Percentiles rank a stretch among this genome's conserved stretches.
These are phyloP conservation scores for Dromococcyx pavoninus DNA, from an alignment of 2,797 vertebrate genomes.

Conservation along the genomic window DNA sequence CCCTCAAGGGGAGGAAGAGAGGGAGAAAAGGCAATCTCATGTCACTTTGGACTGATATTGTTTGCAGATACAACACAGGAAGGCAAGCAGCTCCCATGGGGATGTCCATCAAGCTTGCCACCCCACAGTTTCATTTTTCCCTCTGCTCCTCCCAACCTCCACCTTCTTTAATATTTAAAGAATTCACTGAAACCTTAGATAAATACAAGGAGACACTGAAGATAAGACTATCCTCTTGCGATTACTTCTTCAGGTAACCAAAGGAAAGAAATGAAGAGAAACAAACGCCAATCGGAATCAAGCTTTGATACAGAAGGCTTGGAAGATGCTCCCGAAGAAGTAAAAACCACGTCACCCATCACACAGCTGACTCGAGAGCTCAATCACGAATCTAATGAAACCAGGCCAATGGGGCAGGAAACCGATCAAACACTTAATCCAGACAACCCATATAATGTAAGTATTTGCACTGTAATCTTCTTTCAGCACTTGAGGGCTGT, in stretches of 20 bases:
- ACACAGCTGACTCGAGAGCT: slow-evolving; percentile 36
- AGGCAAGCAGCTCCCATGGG: neutral
- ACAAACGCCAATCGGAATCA: slow-evolving; percentile 76
- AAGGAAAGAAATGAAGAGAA: slow-evolving; percentile 80
- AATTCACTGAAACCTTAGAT: neutral
- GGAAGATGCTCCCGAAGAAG: slow-evolving; percentile 72
- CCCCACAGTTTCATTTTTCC: neutral
- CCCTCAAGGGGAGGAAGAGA: neutral
- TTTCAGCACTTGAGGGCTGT: neutral
- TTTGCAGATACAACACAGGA: neutral
- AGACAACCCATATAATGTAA: slow-evolving; percentile 91
- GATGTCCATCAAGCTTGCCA: neutral
- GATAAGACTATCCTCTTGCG: neutral
- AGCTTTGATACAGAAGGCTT: slow-evolving; percentile 53
- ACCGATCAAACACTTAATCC: slow-evolving; percentile 82
- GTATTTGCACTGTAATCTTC: slow-evolving; percentile 51
- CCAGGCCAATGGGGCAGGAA: slow-evolving; percentile 70
- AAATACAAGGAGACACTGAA: neutral
- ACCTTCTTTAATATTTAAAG: neutral
- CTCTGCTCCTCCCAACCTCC: neutral
- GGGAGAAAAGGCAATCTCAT: fast-evolving
- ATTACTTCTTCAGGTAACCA: slow-evolving; percentile 78
- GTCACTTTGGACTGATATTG: neutral
- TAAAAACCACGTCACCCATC: slow-evolving; percentile 47
- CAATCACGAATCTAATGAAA: slow-evolving; percentile 56